Conservation (phyloP, 2,113 vertebrate species). For the Hypocryptadius cinnamomeus region DNA sequence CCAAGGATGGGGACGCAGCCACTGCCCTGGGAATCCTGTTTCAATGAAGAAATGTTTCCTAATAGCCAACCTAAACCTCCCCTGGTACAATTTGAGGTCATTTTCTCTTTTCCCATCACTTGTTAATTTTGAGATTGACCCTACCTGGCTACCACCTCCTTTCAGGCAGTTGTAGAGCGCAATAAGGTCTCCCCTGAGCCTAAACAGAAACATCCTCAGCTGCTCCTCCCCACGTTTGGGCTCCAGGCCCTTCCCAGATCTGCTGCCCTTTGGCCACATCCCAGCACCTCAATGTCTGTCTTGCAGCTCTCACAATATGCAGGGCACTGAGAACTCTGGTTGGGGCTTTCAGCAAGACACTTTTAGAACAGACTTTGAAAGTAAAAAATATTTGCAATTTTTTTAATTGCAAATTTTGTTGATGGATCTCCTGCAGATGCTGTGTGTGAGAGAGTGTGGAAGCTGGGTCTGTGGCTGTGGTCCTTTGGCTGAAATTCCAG, state of each 20-base stretch:
- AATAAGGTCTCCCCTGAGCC: neutral
- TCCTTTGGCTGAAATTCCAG: neutral
- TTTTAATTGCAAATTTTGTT: neutral
- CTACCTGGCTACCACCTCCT: neutral
- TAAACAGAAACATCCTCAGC: neutral
- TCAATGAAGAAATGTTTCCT: neutral
- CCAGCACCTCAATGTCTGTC: neutral
- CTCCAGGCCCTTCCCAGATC: neutral
- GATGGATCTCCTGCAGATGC: neutral
- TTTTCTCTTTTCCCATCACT: neutral
- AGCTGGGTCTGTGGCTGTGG: neutral
- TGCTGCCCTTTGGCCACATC: neutral
- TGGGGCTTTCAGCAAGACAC: neutral
- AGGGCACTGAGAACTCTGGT: neutral
- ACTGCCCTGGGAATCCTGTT: neutral
- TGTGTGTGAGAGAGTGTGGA: neutral
- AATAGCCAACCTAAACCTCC: neutral
- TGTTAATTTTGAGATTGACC: rapidly evolving
- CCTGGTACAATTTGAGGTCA: neutral
- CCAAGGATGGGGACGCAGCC: neutral
- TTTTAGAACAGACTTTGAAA: neutral
- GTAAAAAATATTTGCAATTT: rapidly evolving
- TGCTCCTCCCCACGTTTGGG: neutral
- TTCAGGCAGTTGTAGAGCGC: neutral
- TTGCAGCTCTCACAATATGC: rapidly evolving